Percentiles rank a stretch among this genome's conserved stretches.
Evolutionary conservation across 2,888 invertebrate genomes (phyloP).

Genomic region (Isotomurus palustris): DNA sequence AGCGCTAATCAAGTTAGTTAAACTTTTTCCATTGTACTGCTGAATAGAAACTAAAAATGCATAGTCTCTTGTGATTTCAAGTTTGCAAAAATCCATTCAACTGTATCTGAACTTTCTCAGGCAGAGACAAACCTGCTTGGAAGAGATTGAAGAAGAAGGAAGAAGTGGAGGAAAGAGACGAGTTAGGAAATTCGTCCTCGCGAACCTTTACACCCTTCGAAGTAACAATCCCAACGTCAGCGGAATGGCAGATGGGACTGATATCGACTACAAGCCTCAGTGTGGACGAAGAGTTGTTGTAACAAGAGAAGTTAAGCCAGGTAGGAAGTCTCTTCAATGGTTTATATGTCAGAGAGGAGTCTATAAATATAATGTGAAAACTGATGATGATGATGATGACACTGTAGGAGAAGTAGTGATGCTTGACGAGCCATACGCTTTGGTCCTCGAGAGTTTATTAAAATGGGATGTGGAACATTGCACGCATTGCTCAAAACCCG

Average conservation of each 20-base stretch:
- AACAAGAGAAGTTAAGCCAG: conserved; percentile 25
- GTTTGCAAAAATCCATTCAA: no score
- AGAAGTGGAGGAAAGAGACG: no score
- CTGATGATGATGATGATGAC: no score
- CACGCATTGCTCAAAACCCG: conserved; percentile 34
- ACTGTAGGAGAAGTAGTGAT: conserved; percentile 31
- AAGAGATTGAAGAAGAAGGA: no score
- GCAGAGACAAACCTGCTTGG: no score
- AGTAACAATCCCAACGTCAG: conserved; percentile 18
- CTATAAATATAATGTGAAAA: no score
- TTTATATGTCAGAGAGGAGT: no score
- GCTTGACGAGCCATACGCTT: conserved; percentile 34
- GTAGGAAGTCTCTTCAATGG: conserved; percentile 4
- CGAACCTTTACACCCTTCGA: conserved; percentile 17
- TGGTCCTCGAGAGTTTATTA: conserved; percentile 32
- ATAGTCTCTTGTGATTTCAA: no score
- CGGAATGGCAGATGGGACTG: conserved; percentile 21
- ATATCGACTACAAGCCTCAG: conserved; percentile 26
- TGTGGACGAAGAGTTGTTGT: conserved; percentile 33
- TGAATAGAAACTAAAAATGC: no score
- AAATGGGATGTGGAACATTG: conserved; percentile 41
- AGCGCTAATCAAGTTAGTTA: no score
- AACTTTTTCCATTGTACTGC: no score
- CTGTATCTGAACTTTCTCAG: no score
- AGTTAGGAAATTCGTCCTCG: conserved; percentile 14